Evolutionary conservation across 64 coral and sea anemone species (phyloP), one percentile per base, ranked within the genome.

Genomic region (Porites lutea): DNA sequence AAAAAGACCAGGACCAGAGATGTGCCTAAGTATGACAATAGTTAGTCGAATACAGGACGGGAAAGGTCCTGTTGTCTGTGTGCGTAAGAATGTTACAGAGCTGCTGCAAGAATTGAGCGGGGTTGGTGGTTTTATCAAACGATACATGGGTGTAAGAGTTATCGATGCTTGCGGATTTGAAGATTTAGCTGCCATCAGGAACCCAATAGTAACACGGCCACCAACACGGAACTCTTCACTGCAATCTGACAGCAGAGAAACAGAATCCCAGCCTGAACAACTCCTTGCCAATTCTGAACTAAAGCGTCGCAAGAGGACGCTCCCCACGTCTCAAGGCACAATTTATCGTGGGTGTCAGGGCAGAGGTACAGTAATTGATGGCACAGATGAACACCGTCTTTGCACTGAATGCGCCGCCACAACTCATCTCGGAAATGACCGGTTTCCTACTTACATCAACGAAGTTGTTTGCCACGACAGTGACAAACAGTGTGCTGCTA

Each of bases 111-210:
- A 83, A 59, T 11, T 83, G 10, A 64, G 12, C 16, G 43, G 9
- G 4, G 8, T 67, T 15, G 79, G 79, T 12, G 79, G 79, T 0
- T 18, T 64, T 3, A 64, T 64, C 11, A 61, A 61, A 12, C 79
- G 79, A 16, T 83, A 83, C 63, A 21, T 21, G 13, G 79, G n/a
- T 21, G 79, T 67, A 8, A 5, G 12, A 5, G 37, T 65, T 21
- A 64, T 64, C 52, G 79, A 83, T 16, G 79, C 79, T 20, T 67
- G 57, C 9, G 63, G 63, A 20, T 83, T 83, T 83, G 57, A 61
- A 4, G 79, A 83, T 67, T 45, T 67, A 59, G 18, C 79, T 48
- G 2, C 13, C 6, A 19, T 77, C 2, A 6, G 4, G 4, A 70
- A 6, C 16, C 66, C 66, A 21, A 70, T 8, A 23, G 66, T 10